Conservation (phyloP, 2,797 vertebrate genomes). For the Eulemur albifrons region DNA sequence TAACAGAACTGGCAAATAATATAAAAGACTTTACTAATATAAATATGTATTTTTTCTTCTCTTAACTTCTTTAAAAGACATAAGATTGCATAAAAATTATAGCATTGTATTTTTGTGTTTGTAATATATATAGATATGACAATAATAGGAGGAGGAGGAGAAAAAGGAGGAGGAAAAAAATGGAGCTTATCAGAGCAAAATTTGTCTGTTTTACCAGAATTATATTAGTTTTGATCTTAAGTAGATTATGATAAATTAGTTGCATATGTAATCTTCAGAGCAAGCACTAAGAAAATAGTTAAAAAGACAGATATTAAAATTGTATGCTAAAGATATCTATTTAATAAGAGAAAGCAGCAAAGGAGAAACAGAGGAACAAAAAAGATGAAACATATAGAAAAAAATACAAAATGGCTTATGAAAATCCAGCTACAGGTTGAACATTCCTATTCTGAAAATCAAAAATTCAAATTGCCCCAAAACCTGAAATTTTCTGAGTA, state of each 20-base stretch:
- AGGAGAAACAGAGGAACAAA: neutral
- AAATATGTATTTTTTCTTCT: neutral
- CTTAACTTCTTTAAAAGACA: neutral
- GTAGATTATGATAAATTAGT: neutral
- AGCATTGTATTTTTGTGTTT: neutral
- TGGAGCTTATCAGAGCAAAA: neutral
- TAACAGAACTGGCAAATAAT: neutral
- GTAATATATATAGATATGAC: neutral
- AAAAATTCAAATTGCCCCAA: neutral
- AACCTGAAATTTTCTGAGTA: neutral
- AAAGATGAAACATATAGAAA: neutral
- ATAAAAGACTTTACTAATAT: neutral
- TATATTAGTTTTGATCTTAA: neutral
- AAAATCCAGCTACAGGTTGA: neutral
- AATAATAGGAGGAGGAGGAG: neutral
- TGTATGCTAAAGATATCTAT: neutral
- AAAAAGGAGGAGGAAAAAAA: neutral
- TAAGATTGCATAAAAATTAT: neutral
- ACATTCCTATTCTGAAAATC: neutral
- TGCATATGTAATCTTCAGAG: neutral
- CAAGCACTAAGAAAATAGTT: neutral
- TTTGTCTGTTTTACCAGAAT: neutral
- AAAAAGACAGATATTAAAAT: neutral
- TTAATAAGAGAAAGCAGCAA: neutral
- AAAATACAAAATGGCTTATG: neutral